Evolutionary conservation across 2,797 vertebrate species (phyloP).

Genomic region (Setipinna tenuifilis): DNA sequence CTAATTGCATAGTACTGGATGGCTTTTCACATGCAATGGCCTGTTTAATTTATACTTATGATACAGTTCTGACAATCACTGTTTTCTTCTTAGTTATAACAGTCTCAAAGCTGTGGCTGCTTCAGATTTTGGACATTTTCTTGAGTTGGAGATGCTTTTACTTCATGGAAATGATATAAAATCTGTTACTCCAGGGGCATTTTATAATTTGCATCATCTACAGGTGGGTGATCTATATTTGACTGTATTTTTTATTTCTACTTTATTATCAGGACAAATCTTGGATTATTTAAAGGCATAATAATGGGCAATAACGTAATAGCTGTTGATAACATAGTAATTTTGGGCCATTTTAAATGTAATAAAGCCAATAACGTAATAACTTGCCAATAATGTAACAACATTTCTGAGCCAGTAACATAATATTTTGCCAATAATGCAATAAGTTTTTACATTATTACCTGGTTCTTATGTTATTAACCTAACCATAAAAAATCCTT

Average conservation of each 20-base stretch:
- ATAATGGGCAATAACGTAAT: neutral
- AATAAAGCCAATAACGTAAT: too few species aligned
- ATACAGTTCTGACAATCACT: neutral
- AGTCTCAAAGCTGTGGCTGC: slow-evolving; percentile 74
- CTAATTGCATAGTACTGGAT: too few species aligned
- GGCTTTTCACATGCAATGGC: neutral
- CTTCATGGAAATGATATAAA: slow-evolving; percentile 81
- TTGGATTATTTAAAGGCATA: neutral
- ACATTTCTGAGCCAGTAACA: too few species aligned
- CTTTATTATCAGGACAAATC: neutral
- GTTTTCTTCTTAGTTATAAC: slow-evolving; percentile 72
- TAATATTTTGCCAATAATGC: too few species aligned
- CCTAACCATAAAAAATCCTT: too few species aligned
- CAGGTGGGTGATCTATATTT: slow-evolving; percentile 75
- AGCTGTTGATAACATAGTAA: too few species aligned
- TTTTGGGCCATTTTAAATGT: too few species aligned
- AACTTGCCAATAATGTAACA: too few species aligned
- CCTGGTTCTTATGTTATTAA: too few species aligned
- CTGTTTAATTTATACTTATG: neutral
- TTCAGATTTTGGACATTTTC: slow-evolving; percentile 73
- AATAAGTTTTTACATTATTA: too few species aligned
- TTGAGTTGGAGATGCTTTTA: slow-evolving; percentile 82
- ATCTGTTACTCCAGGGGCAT: slow-evolving; percentile 70
- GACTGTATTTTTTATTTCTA: neutral
- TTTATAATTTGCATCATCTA: slow-evolving; percentile 76